These are phyloP conservation scores for Pluvianellus socialis DNA, from an alignment of 2,113 vertebrate species.

Conservation along the genomic window DNA sequence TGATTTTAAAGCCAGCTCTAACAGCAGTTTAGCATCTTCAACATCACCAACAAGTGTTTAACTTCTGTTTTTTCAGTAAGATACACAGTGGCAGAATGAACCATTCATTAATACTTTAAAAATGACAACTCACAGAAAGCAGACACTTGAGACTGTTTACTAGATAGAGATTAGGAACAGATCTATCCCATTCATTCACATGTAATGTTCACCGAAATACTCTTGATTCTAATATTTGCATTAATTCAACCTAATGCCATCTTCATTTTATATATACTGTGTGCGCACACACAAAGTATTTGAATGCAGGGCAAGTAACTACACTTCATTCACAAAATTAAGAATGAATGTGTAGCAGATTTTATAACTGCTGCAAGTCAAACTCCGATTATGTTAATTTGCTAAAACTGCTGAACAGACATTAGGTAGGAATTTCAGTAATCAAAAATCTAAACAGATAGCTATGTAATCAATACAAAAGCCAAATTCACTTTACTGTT, in stretches of 20 bases:
- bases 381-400: background rate
- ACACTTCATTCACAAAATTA: background rate
- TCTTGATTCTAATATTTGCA: background rate
- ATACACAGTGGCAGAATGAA: background rate
- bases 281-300: background rate
- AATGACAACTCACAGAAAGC: background rate
- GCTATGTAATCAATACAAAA: background rate
- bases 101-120: background rate
- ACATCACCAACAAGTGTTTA: background rate
- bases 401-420: background rate
- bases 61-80: background rate
- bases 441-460: background rate
- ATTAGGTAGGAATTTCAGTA: background rate
- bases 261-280: background rate
- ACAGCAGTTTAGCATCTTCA: background rate
- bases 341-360: background rate
- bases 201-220: background rate
- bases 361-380: background rate
- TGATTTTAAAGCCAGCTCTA: background rate
- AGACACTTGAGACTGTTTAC: background rate
- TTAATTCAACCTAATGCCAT: background rate
- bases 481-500: background rate
- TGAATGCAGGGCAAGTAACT: background rate
- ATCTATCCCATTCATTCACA: rapidly evolving
- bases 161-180: background rate